Evolutionary conservation across 53 echinoderm and acorn worm species (phyloP).

Genomic region (Holothuria scabra): DNA sequence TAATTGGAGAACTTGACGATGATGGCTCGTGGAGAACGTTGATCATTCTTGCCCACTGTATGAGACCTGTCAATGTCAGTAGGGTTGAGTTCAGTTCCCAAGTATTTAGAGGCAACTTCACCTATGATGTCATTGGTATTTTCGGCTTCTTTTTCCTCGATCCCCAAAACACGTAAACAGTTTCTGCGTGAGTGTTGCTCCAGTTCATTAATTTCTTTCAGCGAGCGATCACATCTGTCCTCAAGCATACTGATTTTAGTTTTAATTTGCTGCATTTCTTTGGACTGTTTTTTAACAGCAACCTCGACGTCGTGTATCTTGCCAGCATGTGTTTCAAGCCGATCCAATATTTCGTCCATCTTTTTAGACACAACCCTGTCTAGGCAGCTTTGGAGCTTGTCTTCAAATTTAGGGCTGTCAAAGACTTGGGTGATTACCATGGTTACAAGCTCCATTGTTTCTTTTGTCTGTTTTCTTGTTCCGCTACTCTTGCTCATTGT

Average conservation of each 20-base stretch:
- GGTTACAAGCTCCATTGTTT: no score
- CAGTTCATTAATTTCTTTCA: no score
- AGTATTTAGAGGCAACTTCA: not conserved
- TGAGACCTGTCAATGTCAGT: conserved; percentile 5
- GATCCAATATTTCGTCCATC: not conserved
- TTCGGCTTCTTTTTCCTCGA: no score
- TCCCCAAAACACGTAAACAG: no score
- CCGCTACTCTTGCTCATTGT: no score
- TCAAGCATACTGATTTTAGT: no score
- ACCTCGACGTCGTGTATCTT: not conserved
- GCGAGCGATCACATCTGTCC: no score
- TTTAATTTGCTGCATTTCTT: no score
- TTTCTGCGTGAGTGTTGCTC: no score
- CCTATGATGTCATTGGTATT: no score
- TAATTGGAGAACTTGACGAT: not conserved
- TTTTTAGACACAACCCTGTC: not conserved
- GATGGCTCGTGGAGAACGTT: conserved; percentile 6
- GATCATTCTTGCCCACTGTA: conserved; percentile 4
- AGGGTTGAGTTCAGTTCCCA: not conserved
- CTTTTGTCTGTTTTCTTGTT: no score
- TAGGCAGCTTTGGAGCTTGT: not conserved
- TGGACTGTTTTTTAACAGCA: no score
- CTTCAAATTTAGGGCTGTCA: not conserved
- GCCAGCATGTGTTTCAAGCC: not conserved
- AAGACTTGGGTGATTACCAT: not conserved